phyloP scores from a whole-genome alignment of 2,797 vertebrate genomes.

The Nasua narica region DNA sequence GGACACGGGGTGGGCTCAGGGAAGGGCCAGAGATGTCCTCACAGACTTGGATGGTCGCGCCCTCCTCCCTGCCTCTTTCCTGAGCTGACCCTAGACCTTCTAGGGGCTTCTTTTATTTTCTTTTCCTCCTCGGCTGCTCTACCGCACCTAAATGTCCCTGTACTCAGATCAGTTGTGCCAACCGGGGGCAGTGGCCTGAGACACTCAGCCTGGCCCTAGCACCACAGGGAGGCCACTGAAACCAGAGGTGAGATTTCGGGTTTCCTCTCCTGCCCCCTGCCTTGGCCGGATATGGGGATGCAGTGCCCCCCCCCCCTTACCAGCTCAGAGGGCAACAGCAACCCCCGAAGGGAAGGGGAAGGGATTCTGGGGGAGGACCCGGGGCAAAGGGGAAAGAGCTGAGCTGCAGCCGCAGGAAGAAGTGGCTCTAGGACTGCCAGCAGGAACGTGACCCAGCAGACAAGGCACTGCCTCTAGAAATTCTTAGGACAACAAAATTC shows the following conservation, averaged over 20 bases:
- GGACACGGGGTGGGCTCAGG: neutral
- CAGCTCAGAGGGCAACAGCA: neutral
- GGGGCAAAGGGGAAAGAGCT: neutral
- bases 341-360: neutral
- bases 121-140: neutral
- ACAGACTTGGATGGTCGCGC: fast-evolving
- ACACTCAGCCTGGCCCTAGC: neutral
- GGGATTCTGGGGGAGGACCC: neutral
- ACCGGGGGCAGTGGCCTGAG: neutral
- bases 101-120: neutral
- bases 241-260: neutral
- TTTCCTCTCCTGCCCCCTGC: neutral
- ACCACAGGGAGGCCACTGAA: neutral
- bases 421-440: neutral
- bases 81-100: neutral
- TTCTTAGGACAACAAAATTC: neutral
- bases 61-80: neutral
- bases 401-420: neutral
- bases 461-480: neutral
- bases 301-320: neutral
- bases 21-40: neutral
- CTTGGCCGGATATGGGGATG: neutral
- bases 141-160: neutral
- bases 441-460: neutral
- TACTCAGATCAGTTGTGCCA: neutral